phyloP scores from a whole-genome alignment of 2,888 invertebrate genomes.

The Ischnus inquisitorius region DNA sequence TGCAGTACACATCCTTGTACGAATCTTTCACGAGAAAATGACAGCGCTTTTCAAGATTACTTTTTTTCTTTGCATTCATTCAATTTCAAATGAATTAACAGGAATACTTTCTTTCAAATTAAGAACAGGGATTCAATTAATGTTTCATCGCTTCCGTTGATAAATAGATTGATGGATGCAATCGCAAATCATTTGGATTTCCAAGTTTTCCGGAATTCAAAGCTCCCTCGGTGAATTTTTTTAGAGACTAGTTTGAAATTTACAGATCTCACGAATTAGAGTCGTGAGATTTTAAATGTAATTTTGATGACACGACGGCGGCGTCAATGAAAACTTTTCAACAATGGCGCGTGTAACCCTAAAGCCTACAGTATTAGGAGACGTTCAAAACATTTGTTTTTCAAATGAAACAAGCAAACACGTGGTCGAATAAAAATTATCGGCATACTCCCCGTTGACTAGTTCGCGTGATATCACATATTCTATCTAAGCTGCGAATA shows the following conservation, averaged over 20 bases:
- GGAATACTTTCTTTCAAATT: too few relatives aligned
- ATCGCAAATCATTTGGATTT: background rate
- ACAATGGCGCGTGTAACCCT: constrained; percentile 13
- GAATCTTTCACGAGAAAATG: too few relatives aligned
- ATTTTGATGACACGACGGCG: constrained; percentile 23
- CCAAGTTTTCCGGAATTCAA: constrained; percentile 24
- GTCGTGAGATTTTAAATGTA: constrained; percentile 38
- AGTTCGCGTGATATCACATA: constrained; percentile 71
- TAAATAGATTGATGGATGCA: too few relatives aligned
- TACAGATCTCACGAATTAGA: constrained; percentile 48
- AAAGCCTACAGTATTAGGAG: constrained; percentile 9
- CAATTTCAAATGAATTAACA: too few relatives aligned
- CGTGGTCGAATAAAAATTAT: constrained; percentile 67
- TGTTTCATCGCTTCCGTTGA: too few relatives aligned
- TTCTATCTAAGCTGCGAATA: constrained; percentile 73
- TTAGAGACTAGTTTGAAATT: constrained; percentile 47
- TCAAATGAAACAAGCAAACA: constrained; percentile 57
- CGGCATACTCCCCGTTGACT: constrained; percentile 57
- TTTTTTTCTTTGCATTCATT: too few relatives aligned
- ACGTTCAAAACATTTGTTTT: constrained; percentile 45
- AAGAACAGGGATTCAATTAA: background rate
- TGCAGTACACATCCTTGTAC: too few relatives aligned
- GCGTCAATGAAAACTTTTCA: background rate
- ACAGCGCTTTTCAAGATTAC: too few relatives aligned
- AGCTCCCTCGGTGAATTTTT: constrained; percentile 52